Base-by-base conservation (phyloP, 2,113 vertebrate species). In the Sturnus vulgaris region DNA sequence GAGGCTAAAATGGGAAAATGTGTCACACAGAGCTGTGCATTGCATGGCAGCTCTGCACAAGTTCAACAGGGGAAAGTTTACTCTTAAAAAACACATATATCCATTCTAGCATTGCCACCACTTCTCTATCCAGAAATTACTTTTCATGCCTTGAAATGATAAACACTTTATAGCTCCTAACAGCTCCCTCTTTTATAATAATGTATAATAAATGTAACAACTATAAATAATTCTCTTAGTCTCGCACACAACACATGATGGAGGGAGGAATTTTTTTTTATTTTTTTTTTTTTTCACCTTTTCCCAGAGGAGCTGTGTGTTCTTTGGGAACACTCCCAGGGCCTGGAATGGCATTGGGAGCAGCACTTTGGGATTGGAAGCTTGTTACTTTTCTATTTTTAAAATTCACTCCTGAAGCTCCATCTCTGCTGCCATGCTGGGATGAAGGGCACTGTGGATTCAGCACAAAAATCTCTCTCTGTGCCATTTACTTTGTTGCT, bases 381-480 rank as follows among this genome's bases (percentile, higher is more conserved):
- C 72, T 88, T 46, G n/a, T 56, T 94, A 60, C 72, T 80, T 83
- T 83, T 50, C 46, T 92, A 31, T 88, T 86, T 80, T 94, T 88
- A 82, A 85, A 90, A 84, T 78, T 65, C 76, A 84, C 20, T 33
- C 23, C 0, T 60, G 69, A 30, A 83, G 69, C 93, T 92, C 72
- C 57, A 35, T 73, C 92, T 31, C 89, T 90, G 82, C 75, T 85
- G 21, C 75, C 93, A 37, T 4, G 31, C 90, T 95, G 90, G 46
- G 93, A 92, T 90, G 92, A 95, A 95, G 91, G 85, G 82, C 85
- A 47, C 82, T 56, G 30, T 60, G 82, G 52, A 88, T 95, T 78
- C 75, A 39, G 40, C 71, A 77, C 63, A 66, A 90, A 63, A 52
- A 63, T 78, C 63, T 94, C 70, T 91, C 70, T 91, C 64, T 6